Evolutionary conservation across 2,797 vertebrate genomes (phyloP).

Genomic region (Staurois parvus): DNA sequence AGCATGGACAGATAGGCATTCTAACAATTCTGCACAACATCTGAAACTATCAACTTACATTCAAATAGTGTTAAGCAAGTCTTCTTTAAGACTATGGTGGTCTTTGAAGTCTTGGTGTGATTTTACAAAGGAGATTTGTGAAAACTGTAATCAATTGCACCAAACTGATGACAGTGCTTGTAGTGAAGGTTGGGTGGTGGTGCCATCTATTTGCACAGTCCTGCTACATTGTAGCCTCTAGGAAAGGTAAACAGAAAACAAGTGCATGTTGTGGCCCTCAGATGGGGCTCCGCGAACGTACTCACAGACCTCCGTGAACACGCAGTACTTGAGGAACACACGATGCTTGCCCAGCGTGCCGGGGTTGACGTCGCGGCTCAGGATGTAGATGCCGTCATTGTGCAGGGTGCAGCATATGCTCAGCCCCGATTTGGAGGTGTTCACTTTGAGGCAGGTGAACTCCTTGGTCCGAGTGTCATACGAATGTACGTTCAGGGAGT

Average conservation of each 20-base stretch:
- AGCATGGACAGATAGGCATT: too few species aligned
- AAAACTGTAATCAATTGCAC: too few species aligned
- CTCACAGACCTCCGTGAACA: conserved; percentile 91
- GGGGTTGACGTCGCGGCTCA: conserved; percentile 90
- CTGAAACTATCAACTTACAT: too few species aligned
- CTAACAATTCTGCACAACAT: too few species aligned
- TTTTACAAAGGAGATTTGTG: too few species aligned
- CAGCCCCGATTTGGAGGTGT: conserved; percentile 91
- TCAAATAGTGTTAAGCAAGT: too few species aligned
- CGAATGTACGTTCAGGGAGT: conserved; percentile 88
- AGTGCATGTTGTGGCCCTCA: conserved; percentile 91
- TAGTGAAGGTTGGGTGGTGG: background rate
- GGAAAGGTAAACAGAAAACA: conserved; percentile 92
- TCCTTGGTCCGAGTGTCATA: conserved; percentile 86
- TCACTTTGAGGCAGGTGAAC: conserved; percentile 92
- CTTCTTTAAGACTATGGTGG: too few species aligned
- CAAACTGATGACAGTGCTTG: too few species aligned
- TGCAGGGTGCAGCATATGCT: conserved; percentile 94
- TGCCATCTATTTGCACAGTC: too few species aligned
- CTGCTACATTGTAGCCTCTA: conserved; percentile 61
- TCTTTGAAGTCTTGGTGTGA: too few species aligned
- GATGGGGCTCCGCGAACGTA: conserved; percentile 87
- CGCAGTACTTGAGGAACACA: conserved; percentile 93
- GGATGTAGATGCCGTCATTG: conserved; percentile 94
- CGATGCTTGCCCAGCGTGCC: conserved; percentile 88